Base-by-base conservation (phyloP, 2,888 invertebrate genomes). In the Stenoptilia bipunctidactyla region DNA sequence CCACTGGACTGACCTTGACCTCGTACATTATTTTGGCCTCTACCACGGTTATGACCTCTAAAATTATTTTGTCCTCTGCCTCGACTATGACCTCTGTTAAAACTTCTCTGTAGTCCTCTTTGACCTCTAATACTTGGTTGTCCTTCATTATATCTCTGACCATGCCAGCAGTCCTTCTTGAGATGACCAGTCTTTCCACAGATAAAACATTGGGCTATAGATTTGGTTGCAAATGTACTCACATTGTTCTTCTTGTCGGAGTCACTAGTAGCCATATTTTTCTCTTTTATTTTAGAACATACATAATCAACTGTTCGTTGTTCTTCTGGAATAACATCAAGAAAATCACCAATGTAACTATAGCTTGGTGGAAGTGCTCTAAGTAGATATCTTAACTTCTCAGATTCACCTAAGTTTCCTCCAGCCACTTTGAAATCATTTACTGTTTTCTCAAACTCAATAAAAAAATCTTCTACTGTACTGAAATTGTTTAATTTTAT, bases 261-360 rank as follows among this genome's bases (percentile, higher is more conserved):
- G 2, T 44, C 41, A 35, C 25, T 39, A 35, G 37, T 41, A n/a
- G 42, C 37, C 42, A 50, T 49, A 49, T 46, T 50, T 45, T 51
- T 50, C 40, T 47, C 46, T 41, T 52, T 54, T 45, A 51, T 51
- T 46, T 51, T 53, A 14, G 42, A 46, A 1, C 15, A 2, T 40
- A 51, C 42, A 44, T 54, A 50, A 34, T 52, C 49, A 10, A 51
- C 49, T 35, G 51, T 51, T 48, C 45, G 41, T 46, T 52, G 46
- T 47, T 52, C 46, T n/a, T 33, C 51, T 36, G 52, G 53, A 42
- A 53, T 49, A 1, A 52, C 49, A 45, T 53, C 51, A 27, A 52
- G 27, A n/a, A n/a, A n/a, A n/a, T n/a, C n/a, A n/a, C n/a, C n/a
- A n/a, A n/a, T n/a, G n/a, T n/a, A n/a, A n/a, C n/a, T n/a, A n/a